These are phyloP conservation scores for Gastrophysa polygoni DNA, from an alignment of 2,888 invertebrate genomes.

Conservation along the genomic window DNA sequence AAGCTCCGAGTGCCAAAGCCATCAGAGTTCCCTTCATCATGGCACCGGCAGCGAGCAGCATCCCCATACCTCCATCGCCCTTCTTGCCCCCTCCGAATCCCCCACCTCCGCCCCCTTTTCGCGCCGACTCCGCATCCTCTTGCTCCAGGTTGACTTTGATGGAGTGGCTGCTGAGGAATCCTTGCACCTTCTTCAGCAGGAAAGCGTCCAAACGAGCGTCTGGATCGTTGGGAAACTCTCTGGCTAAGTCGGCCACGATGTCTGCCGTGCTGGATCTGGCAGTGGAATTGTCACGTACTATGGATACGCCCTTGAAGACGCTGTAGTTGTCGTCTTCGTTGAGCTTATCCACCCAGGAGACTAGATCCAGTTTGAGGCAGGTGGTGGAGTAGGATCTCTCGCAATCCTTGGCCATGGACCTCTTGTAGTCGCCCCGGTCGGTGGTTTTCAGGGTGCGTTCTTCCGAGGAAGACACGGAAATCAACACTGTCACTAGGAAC, in stretches of 20 bases:
- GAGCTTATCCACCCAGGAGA: constrained; percentile 74
- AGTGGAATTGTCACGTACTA: constrained; percentile 65
- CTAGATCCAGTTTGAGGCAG: constrained; percentile 76
- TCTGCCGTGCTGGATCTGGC: constrained; percentile 64
- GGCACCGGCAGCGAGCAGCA: constrained; percentile 59
- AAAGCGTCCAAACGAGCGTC: constrained; percentile 76
- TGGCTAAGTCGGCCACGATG: constrained; percentile 73
- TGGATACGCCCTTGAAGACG: constrained; percentile 72
- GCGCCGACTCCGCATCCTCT: constrained; percentile 28
- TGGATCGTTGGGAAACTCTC: constrained; percentile 73
- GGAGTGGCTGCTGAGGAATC: constrained; percentile 72
- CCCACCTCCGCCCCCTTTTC: constrained; percentile 45
- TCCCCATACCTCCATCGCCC: constrained; percentile 61
- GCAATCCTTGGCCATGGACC: constrained; percentile 58
- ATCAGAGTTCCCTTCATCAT: constrained; percentile 72
- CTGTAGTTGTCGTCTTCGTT: constrained; percentile 70
- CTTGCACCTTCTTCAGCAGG: constrained; percentile 69
- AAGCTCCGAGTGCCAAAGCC: constrained; percentile 72
- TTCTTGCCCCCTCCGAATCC: constrained; percentile 57
- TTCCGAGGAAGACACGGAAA: constrained; percentile 8
- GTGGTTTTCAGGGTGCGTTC: constrained; percentile 15
- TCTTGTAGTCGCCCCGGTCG: constrained; percentile 31
- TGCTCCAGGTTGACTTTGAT: constrained; percentile 62
- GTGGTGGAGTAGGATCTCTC: constrained; percentile 67
- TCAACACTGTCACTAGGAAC: constrained; percentile 18